These are phyloP conservation scores for Elgaria multicarinata DNA, from an alignment of 2,113 vertebrate genomes.

Conservation along the genomic window DNA sequence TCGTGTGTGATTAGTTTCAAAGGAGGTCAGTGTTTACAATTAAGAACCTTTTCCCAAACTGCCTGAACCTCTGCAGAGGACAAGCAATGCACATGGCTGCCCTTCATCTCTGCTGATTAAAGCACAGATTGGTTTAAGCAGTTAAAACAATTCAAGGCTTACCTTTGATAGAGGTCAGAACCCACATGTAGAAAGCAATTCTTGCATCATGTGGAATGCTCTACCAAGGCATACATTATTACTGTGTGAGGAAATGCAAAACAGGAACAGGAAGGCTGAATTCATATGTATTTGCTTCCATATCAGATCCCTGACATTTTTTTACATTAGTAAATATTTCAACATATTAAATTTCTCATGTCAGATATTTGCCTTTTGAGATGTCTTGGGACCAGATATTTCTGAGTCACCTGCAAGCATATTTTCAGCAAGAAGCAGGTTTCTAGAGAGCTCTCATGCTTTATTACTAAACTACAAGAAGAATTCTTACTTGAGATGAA, in stretches of 20 bases:
- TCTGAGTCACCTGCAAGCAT: background rate
- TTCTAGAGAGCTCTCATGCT: accelerated
- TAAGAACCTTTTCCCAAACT: conserved; percentile 36
- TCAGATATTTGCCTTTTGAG: background rate
- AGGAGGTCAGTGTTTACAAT: conserved; percentile 29
- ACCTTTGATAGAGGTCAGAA: conserved; percentile 7
- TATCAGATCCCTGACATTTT: background rate
- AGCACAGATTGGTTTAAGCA: conserved; percentile 30
- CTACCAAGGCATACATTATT: background rate
- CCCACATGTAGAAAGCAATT: background rate
- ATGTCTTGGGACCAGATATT: background rate
- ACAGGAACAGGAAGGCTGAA: background rate
- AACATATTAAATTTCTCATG: background rate
- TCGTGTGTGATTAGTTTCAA: conserved; percentile 7
- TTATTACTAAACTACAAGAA: background rate
- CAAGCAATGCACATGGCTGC: conserved; percentile 31
- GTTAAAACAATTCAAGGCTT: conserved; percentile 30
- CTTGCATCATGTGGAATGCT: background rate
- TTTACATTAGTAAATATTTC: conserved; percentile 5
- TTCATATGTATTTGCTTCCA: background rate
- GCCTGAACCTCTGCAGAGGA: background rate
- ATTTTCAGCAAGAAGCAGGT: background rate
- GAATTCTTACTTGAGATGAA: background rate
- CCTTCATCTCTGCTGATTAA: conserved; percentile 42
- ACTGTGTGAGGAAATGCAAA: conserved; percentile 9